Evolutionary conservation across 1,140 invertebrate genomes (phyloP).

Genomic region (Cyclargus thomasi): DNA sequence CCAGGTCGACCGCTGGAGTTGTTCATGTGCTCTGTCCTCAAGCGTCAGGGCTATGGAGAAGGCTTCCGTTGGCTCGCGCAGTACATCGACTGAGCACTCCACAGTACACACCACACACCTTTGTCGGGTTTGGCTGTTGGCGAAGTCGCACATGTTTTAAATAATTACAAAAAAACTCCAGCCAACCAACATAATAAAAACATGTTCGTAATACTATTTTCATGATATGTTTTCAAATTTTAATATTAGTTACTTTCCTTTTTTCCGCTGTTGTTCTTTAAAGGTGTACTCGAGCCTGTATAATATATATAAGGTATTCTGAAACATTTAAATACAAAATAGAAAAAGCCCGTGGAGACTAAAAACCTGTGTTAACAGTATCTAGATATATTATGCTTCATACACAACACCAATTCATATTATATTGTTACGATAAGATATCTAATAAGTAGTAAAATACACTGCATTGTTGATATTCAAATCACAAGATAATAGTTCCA

Average conservation of each 20-base stretch:
- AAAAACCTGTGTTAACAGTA: background rate
- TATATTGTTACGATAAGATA: background rate
- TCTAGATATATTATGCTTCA: background rate
- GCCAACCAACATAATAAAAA: too few species aligned
- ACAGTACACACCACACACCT: conserved; percentile 18
- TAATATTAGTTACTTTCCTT: too few species aligned
- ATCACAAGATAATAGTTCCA: background rate
- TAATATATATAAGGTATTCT: too few species aligned
- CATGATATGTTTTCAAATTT: too few species aligned
- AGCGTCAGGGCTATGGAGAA: conserved; percentile 99
- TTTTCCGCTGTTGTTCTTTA: too few species aligned
- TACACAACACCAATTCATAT: background rate
- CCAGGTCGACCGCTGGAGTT: conserved; percentile 97
- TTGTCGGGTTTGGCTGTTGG: background rate
- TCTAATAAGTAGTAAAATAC: background rate
- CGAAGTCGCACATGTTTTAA: background rate
- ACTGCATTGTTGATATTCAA: background rate
- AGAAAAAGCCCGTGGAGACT: too few species aligned
- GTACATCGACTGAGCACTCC: conserved; percentile 90
- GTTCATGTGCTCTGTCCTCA: conserved; percentile 99
- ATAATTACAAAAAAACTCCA: background rate
- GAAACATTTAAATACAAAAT: too few species aligned
- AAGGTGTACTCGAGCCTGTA: too few species aligned
- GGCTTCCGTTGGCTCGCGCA: conserved; percentile 99
- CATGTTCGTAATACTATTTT: too few species aligned